Conservation (phyloP, 1,140 invertebrate species). For the Dryas iulia region DNA sequence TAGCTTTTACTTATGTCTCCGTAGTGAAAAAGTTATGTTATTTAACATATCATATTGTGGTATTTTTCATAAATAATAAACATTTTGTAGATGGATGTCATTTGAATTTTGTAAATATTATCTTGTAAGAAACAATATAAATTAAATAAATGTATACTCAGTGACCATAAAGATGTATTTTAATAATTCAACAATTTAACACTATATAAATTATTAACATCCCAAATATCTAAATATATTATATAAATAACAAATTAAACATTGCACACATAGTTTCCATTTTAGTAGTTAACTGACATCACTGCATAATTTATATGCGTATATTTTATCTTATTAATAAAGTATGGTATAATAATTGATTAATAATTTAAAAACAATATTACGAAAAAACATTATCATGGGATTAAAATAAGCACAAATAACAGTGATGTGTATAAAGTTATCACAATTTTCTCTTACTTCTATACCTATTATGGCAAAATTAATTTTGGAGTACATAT, state of each 20-base stretch:
- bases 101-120: slow-evolving; percentile 14
- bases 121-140: neutral
- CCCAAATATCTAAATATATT: slow-evolving; percentile 35
- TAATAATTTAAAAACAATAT: neutral
- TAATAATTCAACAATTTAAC: slow-evolving; percentile 51
- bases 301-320: neutral
- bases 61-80: neutral
- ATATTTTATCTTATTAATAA: neutral
- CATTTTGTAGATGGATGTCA: neutral
- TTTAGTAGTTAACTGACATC: neutral
- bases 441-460: slow-evolving; percentile 22
- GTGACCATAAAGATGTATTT: slow-evolving; percentile 39
- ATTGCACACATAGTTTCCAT: slow-evolving; percentile 23
- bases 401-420: neutral
- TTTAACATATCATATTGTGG: neutral
- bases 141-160: neutral
- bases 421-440: neutral
- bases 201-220: slow-evolving; percentile 33
- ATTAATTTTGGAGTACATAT: neutral
- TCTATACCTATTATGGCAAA: slow-evolving; percentile 14
- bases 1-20: neutral
- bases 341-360: neutral
- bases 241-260: slow-evolving; percentile 51
- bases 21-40: neutral
- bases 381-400: neutral